Conservation (phyloP, 2,113 vertebrate genomes). For the Caloenas nicobarica region DNA sequence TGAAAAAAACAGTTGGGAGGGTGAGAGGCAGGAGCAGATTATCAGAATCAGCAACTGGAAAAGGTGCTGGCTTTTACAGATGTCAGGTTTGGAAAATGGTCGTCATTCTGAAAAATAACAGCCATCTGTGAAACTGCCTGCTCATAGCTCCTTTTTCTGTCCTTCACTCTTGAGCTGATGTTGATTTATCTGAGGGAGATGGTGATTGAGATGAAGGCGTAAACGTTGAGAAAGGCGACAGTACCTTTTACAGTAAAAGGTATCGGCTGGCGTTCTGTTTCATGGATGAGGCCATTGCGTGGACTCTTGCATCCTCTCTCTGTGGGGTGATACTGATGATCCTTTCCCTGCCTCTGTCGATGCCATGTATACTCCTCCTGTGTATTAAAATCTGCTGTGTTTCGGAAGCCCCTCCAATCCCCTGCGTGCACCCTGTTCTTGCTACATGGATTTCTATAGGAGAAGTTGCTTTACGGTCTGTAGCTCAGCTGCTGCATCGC, state of each 20-base stretch:
- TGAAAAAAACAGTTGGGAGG: neutral
- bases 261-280: neutral
- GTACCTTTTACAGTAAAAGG: neutral
- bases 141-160: neutral
- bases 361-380: neutral
- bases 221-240: neutral
- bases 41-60: neutral
- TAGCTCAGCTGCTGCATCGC: neutral
- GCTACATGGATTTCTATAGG: neutral
- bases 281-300: no score
- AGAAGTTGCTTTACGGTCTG: neutral
- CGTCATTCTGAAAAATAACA: neutral
- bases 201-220: neutral
- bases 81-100: neutral
- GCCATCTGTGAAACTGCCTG: neutral
- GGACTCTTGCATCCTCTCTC: neutral
- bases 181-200: neutral
- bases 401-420: neutral
- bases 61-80: neutral
- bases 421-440: neutral
- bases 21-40: neutral
- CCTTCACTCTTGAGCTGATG: neutral
- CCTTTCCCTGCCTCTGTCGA: neutral
- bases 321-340: neutral
- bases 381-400: rapidly evolving